Conservation (phyloP, 2,797 vertebrate genomes). For the Eulemur mongoz region DNA sequence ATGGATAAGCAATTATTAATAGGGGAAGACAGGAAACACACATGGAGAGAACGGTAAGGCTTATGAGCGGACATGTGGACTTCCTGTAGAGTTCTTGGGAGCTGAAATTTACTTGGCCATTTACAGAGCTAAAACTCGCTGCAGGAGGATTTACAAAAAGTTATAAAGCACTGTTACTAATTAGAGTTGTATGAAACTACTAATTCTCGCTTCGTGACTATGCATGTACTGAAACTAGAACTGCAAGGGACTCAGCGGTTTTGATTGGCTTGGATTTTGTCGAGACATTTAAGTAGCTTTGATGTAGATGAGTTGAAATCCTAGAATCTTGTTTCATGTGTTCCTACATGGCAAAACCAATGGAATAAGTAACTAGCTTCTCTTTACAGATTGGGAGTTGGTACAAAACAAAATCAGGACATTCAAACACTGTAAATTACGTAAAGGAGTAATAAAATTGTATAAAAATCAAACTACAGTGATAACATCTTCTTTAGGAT, state of each 20-base stretch:
- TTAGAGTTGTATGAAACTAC: conserved; percentile 63
- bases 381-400: not conserved
- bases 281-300: not conserved
- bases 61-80: conserved; percentile 70
- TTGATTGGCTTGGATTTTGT: not conserved
- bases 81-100: conserved; percentile 69
- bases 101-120: conserved; percentile 61
- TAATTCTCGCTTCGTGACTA: conserved; percentile 69
- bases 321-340: conserved; percentile 15
- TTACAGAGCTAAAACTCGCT: conserved; percentile 58
- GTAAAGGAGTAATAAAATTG: not conserved
- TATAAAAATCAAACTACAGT: not conserved
- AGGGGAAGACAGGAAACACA: conserved; percentile 77
- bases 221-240: conserved; percentile 48
- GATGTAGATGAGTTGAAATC: not conserved
- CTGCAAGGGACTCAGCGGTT: not conserved
- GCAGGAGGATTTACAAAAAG: conserved; percentile 57
- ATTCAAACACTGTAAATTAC: not conserved
- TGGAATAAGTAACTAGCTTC: not conserved
- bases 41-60: conserved; percentile 73
- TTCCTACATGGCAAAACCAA: not conserved
- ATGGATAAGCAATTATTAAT: conserved; percentile 67
- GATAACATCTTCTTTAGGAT: not conserved
- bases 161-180: conserved; percentile 54
- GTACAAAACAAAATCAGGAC: not conserved